These are phyloP conservation scores for Phataginus tricuspis DNA, from an alignment of 2,797 vertebrate genomes.

Conservation along the genomic window DNA sequence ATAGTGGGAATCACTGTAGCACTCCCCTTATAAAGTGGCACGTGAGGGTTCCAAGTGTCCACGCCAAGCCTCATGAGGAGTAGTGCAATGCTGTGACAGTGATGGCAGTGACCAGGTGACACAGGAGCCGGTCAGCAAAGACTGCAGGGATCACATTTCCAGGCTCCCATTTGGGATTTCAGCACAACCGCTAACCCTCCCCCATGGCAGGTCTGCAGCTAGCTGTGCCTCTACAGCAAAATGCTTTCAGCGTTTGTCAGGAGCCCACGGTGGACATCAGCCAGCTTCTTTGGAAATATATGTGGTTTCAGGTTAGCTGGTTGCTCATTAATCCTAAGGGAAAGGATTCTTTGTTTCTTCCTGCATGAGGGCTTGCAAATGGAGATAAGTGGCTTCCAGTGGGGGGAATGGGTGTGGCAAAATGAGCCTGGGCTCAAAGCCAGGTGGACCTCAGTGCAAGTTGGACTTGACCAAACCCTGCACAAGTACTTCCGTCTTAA, in stretches of 20 bases:
- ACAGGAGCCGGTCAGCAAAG: neutral
- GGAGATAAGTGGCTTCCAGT: neutral
- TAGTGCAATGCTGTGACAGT: accelerated
- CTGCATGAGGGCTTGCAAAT: neutral
- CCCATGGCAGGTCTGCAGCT: accelerated
- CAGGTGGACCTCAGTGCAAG: neutral
- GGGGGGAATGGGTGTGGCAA: neutral
- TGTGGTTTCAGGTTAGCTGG: neutral
- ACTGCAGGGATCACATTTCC: neutral
- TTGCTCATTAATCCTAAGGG: neutral
- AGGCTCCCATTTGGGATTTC: neutral
- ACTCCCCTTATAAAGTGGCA: neutral
- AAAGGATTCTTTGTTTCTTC: neutral
- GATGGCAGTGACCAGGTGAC: accelerated
- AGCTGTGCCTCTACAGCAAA: neutral
- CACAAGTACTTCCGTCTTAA: accelerated
- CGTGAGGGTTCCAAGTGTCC: neutral
- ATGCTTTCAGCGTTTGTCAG: neutral
- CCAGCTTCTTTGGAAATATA: neutral
- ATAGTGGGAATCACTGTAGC: accelerated
- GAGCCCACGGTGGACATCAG: neutral
- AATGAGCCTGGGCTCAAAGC: neutral
- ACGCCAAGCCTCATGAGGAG: neutral
- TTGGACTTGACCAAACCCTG: neutral
- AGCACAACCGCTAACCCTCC: accelerated